phyloP scores from a whole-genome alignment of 2,113 vertebrate species.

The Catharus bicknelli region DNA sequence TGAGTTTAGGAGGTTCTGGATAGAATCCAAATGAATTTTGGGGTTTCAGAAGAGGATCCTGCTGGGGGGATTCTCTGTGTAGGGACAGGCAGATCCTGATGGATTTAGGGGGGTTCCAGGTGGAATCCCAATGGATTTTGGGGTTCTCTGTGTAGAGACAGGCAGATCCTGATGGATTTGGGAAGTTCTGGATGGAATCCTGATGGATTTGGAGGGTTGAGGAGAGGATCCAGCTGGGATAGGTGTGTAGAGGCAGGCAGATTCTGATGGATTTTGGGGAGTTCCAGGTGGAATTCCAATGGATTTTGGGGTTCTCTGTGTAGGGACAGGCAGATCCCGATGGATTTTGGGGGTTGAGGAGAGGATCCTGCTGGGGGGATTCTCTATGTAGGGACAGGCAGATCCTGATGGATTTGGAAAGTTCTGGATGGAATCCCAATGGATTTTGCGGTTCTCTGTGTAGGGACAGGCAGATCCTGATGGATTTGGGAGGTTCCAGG shows the following conservation, averaged over 20 bases:
- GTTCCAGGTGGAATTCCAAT: too few species aligned
- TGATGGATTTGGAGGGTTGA: not conserved
- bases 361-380: not conserved
- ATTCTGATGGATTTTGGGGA: too few species aligned
- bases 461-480: not conserved
- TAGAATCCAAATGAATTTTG: too few species aligned
- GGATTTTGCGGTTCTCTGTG: not conserved
- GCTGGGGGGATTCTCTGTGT: too few species aligned
- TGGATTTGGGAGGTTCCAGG: too few species aligned
- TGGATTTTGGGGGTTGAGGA: not conserved
- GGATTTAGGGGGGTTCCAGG: too few species aligned
- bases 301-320: too few species aligned
- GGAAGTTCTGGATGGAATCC: not conserved
- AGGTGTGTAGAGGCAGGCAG: not conserved
- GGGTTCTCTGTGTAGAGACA: not conserved
- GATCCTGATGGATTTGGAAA: not conserved
- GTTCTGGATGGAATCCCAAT: fast-evolving
- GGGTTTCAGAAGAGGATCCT: too few species aligned
- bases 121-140: not conserved
- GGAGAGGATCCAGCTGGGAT: not conserved
- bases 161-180: not conserved
- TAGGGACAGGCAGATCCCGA: fast-evolving
- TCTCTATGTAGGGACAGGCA: not conserved
- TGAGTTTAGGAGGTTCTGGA: too few species aligned
- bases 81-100: too few species aligned